phyloP scores from a whole-genome alignment of 2,113 vertebrate species.

The Tautogolabrus adspersus region DNA sequence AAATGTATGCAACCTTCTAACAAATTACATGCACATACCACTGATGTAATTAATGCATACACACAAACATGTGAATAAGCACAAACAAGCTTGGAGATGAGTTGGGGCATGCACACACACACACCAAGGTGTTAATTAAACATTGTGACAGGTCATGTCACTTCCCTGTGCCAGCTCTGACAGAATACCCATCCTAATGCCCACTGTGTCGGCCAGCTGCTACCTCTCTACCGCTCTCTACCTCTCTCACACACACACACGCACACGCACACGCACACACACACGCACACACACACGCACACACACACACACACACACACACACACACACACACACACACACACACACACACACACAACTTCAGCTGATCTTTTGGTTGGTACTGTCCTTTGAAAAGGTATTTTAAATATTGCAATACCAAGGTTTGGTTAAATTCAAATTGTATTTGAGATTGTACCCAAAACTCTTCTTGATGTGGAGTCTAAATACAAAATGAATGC shows the following conservation, averaged over 20 bases:
- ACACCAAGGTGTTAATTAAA: constrained; percentile 79
- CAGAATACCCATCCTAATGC: constrained; percentile 56
- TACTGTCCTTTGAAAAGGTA: background rate
- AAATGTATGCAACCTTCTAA: background rate
- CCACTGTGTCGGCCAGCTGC: constrained; percentile 77
- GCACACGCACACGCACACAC: too few relatives aligned
- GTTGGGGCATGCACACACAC: constrained; percentile 5
- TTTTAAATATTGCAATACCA: background rate
- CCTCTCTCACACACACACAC: background rate
- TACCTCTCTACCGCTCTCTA: constrained; percentile 33
- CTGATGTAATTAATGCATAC: background rate
- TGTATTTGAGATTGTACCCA: too few relatives aligned
- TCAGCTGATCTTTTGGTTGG: background rate
- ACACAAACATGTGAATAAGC: background rate
- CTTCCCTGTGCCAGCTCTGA: constrained; percentile 66
- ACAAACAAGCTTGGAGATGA: background rate
- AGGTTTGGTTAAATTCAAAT: background rate
- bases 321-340: background rate
- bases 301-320: background rate
- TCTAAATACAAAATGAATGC: too few relatives aligned
- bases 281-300: background rate
- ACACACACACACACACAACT: background rate
- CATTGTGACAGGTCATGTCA: constrained; percentile 79
- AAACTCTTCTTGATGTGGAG: too few relatives aligned
- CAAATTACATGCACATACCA: background rate